phyloP scores from a whole-genome alignment of 1,140 invertebrate species.

The Drosophila prosaltans region DNA sequence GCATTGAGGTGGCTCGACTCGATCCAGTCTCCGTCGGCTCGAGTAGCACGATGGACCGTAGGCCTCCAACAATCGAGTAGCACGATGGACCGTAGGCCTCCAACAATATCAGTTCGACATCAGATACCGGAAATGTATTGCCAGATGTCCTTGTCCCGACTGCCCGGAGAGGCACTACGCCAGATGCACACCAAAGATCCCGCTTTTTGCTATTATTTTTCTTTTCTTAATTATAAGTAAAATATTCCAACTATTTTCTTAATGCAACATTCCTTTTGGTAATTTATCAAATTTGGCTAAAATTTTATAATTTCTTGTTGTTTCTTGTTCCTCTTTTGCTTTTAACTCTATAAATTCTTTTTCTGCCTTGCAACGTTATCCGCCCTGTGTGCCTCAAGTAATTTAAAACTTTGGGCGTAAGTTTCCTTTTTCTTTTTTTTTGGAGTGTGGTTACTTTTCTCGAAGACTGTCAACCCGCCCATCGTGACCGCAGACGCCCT shows the following conservation, averaged over 20 bases:
- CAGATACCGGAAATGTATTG: too few relatives aligned
- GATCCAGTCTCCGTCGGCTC: too few relatives aligned
- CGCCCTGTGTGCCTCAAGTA: conserved; percentile 35
- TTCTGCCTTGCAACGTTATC: background rate
- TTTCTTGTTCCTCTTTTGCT: background rate
- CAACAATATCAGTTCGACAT: too few relatives aligned
- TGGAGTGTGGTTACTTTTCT: conserved; percentile 12
- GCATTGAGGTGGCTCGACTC: too few relatives aligned
- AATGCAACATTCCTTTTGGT: background rate
- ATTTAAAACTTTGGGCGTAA: conserved; percentile 50
- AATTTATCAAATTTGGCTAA: conserved; percentile 6
- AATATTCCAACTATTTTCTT: background rate
- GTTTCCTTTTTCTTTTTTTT: conserved; percentile 22
- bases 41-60: too few relatives aligned
- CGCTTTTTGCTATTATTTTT: too few relatives aligned
- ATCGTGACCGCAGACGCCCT: conserved; percentile 1
- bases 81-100: too few relatives aligned
- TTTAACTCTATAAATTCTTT: conserved; percentile 8
- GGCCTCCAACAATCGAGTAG: too few relatives aligned
- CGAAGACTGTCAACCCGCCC: conserved; percentile 37
- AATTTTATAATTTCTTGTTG: conserved; percentile 5
- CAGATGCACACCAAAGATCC: too few relatives aligned
- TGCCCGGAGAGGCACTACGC: too few relatives aligned
- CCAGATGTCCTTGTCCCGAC: too few relatives aligned
- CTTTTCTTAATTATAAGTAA: too few relatives aligned